These are phyloP conservation scores for Melopsittacus undulatus DNA, from an alignment of 2,797 vertebrate genomes.

Conservation along the genomic window DNA sequence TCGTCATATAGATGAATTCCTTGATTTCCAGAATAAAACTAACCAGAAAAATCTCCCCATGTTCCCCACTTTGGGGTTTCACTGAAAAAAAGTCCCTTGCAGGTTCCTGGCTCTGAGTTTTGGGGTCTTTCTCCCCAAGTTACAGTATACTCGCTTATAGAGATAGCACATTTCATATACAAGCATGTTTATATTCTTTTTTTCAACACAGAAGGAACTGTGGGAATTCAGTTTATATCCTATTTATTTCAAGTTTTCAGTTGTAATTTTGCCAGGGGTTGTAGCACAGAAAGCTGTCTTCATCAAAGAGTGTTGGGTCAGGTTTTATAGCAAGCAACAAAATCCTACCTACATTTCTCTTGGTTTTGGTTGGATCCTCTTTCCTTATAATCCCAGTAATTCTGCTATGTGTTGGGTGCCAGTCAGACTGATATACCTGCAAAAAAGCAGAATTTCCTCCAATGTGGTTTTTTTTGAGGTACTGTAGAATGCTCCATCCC, in stretches of 20 bases:
- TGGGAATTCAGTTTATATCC: neutral
- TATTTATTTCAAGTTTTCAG: neutral
- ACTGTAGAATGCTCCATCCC: too few relatives aligned
- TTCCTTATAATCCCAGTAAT: neutral
- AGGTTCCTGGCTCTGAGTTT: neutral
- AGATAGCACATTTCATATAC: neutral
- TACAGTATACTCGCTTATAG: neutral
- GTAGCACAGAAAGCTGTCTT: neutral
- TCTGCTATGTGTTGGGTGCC: neutral
- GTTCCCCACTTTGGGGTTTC: neutral
- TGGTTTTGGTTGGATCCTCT: neutral
- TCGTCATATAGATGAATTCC: neutral
- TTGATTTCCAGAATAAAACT: slow-evolving; percentile 23
- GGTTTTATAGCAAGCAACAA: neutral
- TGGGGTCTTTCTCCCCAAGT: neutral
- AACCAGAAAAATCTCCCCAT: neutral
- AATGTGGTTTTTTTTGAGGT: neutral
- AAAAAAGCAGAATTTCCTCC: neutral
- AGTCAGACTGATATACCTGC: neutral
- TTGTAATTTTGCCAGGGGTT: neutral
- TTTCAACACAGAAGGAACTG: neutral
- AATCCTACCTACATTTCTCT: neutral
- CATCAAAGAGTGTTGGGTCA: neutral
- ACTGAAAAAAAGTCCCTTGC: neutral
- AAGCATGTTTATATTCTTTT: neutral